Conservation (phyloP, 2,797 vertebrate species). For the Schizopygopsis malacanthus region DNA sequence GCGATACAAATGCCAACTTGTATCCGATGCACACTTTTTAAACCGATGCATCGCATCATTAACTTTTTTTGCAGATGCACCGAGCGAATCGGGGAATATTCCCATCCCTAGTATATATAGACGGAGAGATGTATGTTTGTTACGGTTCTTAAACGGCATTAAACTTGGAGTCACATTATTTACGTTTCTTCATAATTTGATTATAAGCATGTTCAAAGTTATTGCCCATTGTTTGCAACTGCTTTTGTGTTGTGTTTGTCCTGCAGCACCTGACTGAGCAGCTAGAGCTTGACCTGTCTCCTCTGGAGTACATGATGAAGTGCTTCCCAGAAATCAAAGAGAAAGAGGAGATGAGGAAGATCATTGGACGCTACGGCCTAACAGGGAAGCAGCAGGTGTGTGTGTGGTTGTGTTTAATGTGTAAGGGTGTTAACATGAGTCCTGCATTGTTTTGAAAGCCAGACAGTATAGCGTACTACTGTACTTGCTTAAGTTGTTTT, state of each 20-base stretch:
- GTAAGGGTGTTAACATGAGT: not conserved
- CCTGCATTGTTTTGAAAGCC: not conserved
- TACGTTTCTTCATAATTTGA: not conserved
- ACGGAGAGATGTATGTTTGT: not conserved
- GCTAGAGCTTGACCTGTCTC: constrained; percentile 94
- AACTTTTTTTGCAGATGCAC: too few relatives aligned
- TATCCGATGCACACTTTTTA: too few relatives aligned
- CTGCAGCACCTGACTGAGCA: constrained; percentile 95
- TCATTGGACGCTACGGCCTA: constrained; percentile 95
- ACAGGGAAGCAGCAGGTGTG: constrained; percentile 96
- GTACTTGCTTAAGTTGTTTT: not conserved
- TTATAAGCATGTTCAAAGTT: not conserved
- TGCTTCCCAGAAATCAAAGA: constrained; percentile 98
- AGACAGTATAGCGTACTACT: not conserved
- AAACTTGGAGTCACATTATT: not conserved
- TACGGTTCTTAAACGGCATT: not conserved
- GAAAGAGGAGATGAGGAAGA: constrained; percentile 99
- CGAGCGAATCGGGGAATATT: too few relatives aligned
- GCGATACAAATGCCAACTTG: too few relatives aligned
- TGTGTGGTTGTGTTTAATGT: not conserved
- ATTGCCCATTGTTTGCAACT: not conserved
- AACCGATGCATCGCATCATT: too few relatives aligned
- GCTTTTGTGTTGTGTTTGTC: not conserved
- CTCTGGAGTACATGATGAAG: constrained; percentile 98
- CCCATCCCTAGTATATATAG: too few relatives aligned